Evolutionary conservation across 2,888 invertebrate genomes (phyloP), one percentile per base, ranked within the genome.

Genomic region (Thyatira batis): DNA sequence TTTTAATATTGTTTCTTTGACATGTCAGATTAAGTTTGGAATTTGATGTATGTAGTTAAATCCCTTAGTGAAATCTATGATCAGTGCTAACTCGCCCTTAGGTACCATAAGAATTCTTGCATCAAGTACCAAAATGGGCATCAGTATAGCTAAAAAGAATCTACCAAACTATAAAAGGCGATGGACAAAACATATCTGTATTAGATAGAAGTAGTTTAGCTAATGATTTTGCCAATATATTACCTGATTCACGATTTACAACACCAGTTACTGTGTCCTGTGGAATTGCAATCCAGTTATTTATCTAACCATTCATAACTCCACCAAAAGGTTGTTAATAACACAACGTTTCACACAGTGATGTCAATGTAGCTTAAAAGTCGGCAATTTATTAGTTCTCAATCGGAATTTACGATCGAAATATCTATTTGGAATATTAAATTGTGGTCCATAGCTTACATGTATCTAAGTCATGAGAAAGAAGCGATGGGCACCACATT

Each of bases 351-450:
- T 66, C 72, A 73, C 71, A 67, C 57, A 58, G 61, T 55, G 54
- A 63, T 67, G 71, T 71, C 74, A 73, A 73, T 73, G 68, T 60
- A 65, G 63, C 58, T 68, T 70, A 66, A 71, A 71, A 68, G 63
- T 67, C 58, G 60, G 64, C 65, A 69, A 71, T 80, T 80, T 80
- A 80, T 78, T 66, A 68, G 61, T 55, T 63, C 63, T 71, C 67
- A 65, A 63, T 67, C 54, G 59, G 58, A 65, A 74, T 79, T 78
- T 78, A 78, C 70, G 75, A 73, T 55, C 65, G 57, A 8, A 23
- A 45, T 23, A 13, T 6, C 25, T 25, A 25, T 45, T 8, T 23
- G 2, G 21, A 45, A 45, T 45, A 45, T 45, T 11, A 20, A 45
- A 23, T 23, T 21, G 21, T 11, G 45, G 21, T 45, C 10, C 5